Evolutionary conservation across 2,113 vertebrate genomes (phyloP).

Genomic region (Nothoprocta pentlandii): DNA sequence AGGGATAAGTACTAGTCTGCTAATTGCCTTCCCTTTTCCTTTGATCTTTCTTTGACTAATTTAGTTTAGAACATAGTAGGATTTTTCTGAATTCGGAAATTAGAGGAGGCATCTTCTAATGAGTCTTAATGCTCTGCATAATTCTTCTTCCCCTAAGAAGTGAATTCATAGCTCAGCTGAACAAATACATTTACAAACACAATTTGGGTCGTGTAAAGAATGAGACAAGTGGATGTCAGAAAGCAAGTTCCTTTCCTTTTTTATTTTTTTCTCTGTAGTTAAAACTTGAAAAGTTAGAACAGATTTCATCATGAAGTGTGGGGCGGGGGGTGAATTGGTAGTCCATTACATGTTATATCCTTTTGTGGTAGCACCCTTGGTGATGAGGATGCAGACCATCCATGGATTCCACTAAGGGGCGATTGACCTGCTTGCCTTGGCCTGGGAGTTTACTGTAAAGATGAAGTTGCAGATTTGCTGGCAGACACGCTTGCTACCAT

Average conservation of each 20-base stretch:
- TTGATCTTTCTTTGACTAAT: slow-evolving; percentile 17
- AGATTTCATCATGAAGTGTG: not conserved
- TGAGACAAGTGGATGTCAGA: not conserved
- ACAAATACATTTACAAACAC: not conserved
- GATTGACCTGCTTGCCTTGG: not conserved
- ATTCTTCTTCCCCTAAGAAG: slow-evolving; percentile 22
- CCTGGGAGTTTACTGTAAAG: not conserved
- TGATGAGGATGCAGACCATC: not conserved
- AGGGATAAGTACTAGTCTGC: not conserved
- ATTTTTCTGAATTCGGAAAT: not conserved
- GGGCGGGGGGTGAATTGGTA: not conserved
- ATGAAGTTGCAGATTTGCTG: slow-evolving; percentile 44
- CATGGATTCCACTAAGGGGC: not conserved
- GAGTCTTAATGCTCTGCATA: not conserved
- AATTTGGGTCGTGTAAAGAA: not conserved
- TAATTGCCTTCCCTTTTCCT: slow-evolving; percentile 51
- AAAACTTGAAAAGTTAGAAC: not conserved
- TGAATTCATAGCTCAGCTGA: not conserved
- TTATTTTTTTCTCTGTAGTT: not conserved
- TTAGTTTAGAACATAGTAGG: not conserved
- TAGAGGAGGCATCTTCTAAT: not conserved
- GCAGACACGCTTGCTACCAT: not conserved
- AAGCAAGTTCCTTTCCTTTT: not conserved
- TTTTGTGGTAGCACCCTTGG: not conserved
- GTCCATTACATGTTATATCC: fast-evolving